These are phyloP conservation scores for Tenebrosternarchus preto DNA, from an alignment of 2,113 vertebrate genomes.

Conservation along the genomic window DNA sequence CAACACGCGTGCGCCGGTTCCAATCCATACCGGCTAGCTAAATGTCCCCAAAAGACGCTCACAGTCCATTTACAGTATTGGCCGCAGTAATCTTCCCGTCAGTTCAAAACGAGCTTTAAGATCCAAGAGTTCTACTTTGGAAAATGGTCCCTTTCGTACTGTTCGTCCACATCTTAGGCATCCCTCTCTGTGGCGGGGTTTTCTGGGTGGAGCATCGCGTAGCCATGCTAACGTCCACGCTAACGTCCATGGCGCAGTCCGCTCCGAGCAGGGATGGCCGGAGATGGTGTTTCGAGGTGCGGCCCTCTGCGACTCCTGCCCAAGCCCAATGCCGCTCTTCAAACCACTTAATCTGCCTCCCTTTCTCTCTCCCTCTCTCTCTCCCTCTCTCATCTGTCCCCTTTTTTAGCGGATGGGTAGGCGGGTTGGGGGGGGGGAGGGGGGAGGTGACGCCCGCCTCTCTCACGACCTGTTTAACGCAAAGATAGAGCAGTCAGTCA, in stretches of 20 bases:
- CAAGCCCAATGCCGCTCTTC: conserved; percentile 65
- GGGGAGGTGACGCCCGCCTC: conserved; percentile 70
- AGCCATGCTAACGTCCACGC: conserved; percentile 45
- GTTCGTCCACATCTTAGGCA: conserved; percentile 25
- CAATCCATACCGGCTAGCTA: conserved; percentile 46
- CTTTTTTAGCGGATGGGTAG: conserved; percentile 64
- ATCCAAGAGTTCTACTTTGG: conserved; percentile 18
- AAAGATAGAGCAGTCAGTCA: conserved; percentile 82
- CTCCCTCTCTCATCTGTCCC: conserved; percentile 74
- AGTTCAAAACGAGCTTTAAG: conserved; percentile 23
- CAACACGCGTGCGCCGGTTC: conserved; percentile 10
- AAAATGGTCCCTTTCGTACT: neutral
- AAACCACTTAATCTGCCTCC: conserved; percentile 68
- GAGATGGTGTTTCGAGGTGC: conserved; percentile 48
- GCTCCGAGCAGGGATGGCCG: conserved; percentile 64
- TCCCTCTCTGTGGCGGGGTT: conserved; percentile 14
- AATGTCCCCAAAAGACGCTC: conserved; percentile 17
- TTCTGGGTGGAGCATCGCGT: conserved; percentile 54
- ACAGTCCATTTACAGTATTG: conserved; percentile 41
- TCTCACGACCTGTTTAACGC: conserved; percentile 84
- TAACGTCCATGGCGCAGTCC: conserved; percentile 55
- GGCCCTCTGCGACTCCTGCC: conserved; percentile 61
- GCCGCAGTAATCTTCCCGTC: conserved; percentile 10
- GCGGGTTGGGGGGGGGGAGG: conserved; percentile 64
- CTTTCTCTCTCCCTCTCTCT: conserved; percentile 57